Conservation (phyloP, 2,797 vertebrate species). For the Oreortyx pictus region DNA sequence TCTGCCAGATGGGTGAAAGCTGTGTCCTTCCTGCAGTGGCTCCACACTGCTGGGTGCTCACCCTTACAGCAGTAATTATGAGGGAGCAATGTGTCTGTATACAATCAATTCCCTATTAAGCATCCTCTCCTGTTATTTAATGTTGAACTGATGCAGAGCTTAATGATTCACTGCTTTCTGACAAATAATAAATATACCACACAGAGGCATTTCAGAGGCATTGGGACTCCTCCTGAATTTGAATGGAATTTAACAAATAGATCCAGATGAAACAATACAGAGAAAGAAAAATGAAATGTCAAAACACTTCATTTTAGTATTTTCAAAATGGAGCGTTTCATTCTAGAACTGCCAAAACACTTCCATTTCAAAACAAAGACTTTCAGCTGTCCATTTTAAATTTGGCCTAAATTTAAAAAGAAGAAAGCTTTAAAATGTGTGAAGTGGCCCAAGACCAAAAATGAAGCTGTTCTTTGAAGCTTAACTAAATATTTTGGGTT, state of each 20-base stretch:
- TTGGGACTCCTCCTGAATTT: conserved; percentile 22
- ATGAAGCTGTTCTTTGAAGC: not conserved
- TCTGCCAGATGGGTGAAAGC: not conserved
- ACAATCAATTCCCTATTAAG: not conserved
- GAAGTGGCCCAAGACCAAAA: conserved; percentile 9
- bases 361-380: conserved; percentile 44
- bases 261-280: conserved; percentile 35
- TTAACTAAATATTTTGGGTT: not conserved
- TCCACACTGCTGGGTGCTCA: not conserved
- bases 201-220: conserved; percentile 32
- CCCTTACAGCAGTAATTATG: not conserved
- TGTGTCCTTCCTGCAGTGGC: not conserved
- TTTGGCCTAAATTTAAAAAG: conserved; percentile 14
- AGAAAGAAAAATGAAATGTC: conserved; percentile 5
- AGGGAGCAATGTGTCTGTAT: not conserved
- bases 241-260: conserved; percentile 46
- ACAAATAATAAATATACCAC: conserved; percentile 28
- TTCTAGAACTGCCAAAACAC: conserved; percentile 47
- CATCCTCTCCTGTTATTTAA: conserved; percentile 15
- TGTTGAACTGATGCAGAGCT: not conserved
- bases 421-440: not conserved
- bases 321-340: conserved; percentile 12
- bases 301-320: conserved; percentile 34
- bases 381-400: conserved; percentile 35
- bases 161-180: conserved; percentile 39